Evolutionary conservation across 2,797 vertebrate genomes (phyloP).

Genomic region (Labroides dimidiatus): DNA sequence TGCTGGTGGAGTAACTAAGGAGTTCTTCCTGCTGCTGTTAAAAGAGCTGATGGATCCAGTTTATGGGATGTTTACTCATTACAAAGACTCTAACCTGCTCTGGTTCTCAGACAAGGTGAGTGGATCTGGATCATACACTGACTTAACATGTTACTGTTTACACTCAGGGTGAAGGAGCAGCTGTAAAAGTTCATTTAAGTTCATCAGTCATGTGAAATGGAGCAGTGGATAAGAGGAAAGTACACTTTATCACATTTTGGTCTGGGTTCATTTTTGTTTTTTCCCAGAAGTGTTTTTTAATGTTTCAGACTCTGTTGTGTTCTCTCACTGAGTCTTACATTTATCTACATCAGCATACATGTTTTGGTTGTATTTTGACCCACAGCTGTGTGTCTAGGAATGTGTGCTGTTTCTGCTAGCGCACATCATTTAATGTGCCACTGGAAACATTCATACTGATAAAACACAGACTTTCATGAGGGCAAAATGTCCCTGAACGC

Average conservation of each 20-base stretch:
- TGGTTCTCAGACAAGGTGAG: constrained; percentile 99
- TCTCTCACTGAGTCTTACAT: not conserved
- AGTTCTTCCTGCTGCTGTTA: constrained; percentile 95
- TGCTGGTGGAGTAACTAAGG: constrained; percentile 96
- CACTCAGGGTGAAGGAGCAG: too few relatives aligned
- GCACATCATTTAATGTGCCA: constrained; percentile 9
- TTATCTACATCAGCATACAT: not conserved
- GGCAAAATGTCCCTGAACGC: constrained; percentile 13
- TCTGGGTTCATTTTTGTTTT: too few relatives aligned
- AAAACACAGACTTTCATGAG: constrained; percentile 48
- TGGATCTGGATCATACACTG: not conserved
- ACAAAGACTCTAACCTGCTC: constrained; percentile 93
- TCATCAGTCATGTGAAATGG: too few relatives aligned
- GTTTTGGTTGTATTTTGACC: constrained; percentile 22
- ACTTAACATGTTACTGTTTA: not conserved
- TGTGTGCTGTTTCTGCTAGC: constrained; percentile 18
- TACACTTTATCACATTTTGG: not conserved
- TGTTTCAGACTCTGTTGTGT: not conserved
- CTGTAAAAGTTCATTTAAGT: too few relatives aligned
- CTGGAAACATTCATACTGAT: constrained; percentile 49
- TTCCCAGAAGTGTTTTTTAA: too few relatives aligned
- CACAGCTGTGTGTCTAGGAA: constrained; percentile 47
- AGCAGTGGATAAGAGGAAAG: too few relatives aligned
- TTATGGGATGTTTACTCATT: constrained; percentile 98
- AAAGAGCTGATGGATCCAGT: constrained; percentile 97